These are phyloP conservation scores for Dipodomys spectabilis DNA, from an alignment of 2,113 vertebrate species.

Conservation along the genomic window DNA sequence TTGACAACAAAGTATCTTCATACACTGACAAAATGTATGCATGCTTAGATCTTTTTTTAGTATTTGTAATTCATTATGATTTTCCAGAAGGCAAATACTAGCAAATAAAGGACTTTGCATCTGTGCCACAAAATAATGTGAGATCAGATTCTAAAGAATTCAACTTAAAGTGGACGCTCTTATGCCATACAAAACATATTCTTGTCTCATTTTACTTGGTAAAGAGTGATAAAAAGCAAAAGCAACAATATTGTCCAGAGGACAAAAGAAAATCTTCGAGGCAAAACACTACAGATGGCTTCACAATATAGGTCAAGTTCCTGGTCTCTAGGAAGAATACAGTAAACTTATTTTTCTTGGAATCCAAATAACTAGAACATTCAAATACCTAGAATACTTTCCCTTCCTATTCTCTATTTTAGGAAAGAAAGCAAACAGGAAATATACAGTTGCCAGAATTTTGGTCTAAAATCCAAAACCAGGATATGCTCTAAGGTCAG, in stretches of 20 bases:
- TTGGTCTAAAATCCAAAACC: constrained; percentile 57
- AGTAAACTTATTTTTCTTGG: constrained; percentile 60
- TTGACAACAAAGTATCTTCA: constrained; percentile 7
- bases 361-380: constrained; percentile 55
- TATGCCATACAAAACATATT: constrained; percentile 24
- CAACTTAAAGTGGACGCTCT: constrained; percentile 49
- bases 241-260: constrained; percentile 46
- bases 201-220: constrained; percentile 61
- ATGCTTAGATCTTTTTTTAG: constrained; percentile 48
- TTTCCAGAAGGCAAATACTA: constrained; percentile 28
- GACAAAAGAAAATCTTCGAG: constrained; percentile 46
- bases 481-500: not conserved
- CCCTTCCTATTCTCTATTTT: constrained; percentile 43
- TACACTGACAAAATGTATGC: constrained; percentile 23
- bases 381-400: constrained; percentile 45
- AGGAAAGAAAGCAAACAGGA: constrained; percentile 49
- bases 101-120: constrained; percentile 49
- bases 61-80: constrained; percentile 47
- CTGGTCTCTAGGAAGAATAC: constrained; percentile 41
- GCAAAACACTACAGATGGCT: constrained; percentile 63
- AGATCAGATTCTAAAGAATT: constrained; percentile 67
- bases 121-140: constrained; percentile 61
- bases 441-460: constrained; percentile 21
- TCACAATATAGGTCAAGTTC: constrained; percentile 50
- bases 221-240: constrained; percentile 38